Evolutionary conservation across 2,113 vertebrate genomes (phyloP).

Genomic region (Gambusia affinis): DNA sequence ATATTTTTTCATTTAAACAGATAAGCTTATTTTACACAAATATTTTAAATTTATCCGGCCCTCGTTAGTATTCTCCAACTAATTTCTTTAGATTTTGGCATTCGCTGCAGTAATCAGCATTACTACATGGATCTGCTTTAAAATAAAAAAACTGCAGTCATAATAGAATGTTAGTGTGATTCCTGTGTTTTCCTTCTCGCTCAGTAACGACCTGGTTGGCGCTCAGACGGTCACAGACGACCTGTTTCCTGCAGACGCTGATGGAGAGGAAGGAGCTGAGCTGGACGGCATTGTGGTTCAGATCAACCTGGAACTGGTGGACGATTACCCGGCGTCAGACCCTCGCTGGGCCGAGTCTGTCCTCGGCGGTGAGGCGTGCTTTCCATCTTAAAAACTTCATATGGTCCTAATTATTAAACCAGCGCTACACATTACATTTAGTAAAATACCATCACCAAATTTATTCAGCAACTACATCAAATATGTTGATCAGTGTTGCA

Average conservation of each 20-base stretch:
- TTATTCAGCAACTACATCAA: no score
- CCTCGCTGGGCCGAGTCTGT: constrained; percentile 97
- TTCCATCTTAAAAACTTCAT: no score
- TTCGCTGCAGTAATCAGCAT: background rate
- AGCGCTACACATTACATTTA: no score
- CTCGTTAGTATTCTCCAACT: no score
- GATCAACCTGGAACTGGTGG: constrained; percentile 91
- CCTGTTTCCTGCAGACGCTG: constrained; percentile 82
- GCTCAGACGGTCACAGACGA: constrained; percentile 87
- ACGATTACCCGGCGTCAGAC: constrained; percentile 97
- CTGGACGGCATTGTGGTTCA: constrained; percentile 86
- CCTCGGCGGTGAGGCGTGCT: constrained; percentile 85
- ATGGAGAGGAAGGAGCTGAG: constrained; percentile 79
- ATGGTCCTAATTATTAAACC: no score
- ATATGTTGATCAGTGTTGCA: no score
- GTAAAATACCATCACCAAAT: no score
- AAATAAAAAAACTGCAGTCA: background rate
- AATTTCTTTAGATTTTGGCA: background rate
- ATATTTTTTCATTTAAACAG: no score
- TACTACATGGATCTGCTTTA: background rate
- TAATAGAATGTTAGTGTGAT: no score
- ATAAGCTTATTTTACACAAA: no score
- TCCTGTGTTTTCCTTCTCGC: background rate
- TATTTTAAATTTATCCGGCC: no score
- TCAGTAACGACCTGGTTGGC: constrained; percentile 86